Base-by-base conservation (phyloP, 2,797 vertebrate species). In the Enteromius paludinosus region DNA sequence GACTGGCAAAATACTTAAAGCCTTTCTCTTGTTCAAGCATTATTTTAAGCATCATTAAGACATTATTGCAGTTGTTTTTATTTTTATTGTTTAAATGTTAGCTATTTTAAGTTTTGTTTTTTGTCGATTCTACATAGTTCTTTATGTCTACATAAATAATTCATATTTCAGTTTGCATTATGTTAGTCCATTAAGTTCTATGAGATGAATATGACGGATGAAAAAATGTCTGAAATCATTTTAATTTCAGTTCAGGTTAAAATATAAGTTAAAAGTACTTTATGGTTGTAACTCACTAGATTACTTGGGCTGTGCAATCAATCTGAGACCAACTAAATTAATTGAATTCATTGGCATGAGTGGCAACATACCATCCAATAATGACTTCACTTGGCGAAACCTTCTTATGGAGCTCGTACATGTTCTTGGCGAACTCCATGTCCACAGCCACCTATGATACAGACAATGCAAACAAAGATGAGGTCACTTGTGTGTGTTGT, bases 401-500 rank as follows among this genome's bases (percentile, higher is more conserved):
- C 85, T 98, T 97, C 93, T 99, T 99, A 91, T 99, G 98, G 33
- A 99, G 90, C 86, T 99, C 98, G 5, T 99, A 99, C 98, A 99
- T 99, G 92, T 99, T 99, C 93, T 99, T 99, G 33, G 98, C 98
- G 59, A 99, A 99, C 86, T 99, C 98, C 98, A 99, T 99, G 88
- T 99, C 98, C 81, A 99, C 98, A 5, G 98, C 98, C 83, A 99
- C 98, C 98, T 99, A 80, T 2, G 14, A 77, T 1, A 73, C 11
- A 52, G 2, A 71, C 20, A 81, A 30, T 20, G 10, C 0, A 66
- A 9, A 35, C 30, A 33, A 74, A 15, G 1, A 73, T 17, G 0
- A 69, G 1, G 38, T 41, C 20, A 28, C 1, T 66, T 62, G 0
- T 6, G 2, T 3, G 0, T 64, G 2, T 38, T 78, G 9, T 12